phyloP scores from a whole-genome alignment of 2,797 vertebrate species.

The Garrulus glandarius region DNA sequence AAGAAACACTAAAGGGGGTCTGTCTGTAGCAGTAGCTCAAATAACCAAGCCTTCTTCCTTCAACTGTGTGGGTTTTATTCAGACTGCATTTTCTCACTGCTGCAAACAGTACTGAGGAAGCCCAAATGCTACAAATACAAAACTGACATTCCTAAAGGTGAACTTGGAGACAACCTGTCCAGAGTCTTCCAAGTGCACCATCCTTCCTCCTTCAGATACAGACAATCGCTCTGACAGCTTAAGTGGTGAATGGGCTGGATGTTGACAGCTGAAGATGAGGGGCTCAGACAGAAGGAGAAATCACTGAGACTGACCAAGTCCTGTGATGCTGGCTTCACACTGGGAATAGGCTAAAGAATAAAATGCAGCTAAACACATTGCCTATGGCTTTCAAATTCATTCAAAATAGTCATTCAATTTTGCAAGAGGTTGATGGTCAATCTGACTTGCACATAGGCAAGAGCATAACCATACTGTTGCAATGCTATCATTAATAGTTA shows the following conservation, averaged over 20 bases:
- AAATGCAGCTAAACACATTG: not conserved
- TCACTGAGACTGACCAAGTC: not conserved
- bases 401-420: not conserved
- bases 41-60: slow-evolving; percentile 18
- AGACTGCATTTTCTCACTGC: not conserved
- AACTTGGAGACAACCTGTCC: slow-evolving; percentile 13
- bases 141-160: slow-evolving; percentile 48
- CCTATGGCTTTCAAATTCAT: not conserved
- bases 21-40: not conserved
- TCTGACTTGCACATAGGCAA: not conserved
- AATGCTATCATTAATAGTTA: not conserved
- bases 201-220: not conserved
- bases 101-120: slow-evolving; percentile 8
- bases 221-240: not conserved
- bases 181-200: not conserved
- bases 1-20: not conserved
- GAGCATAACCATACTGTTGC: not conserved
- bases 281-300: slow-evolving; percentile 15
- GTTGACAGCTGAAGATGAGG: slow-evolving; percentile 54
- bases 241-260: not conserved
- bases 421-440: not conserved
- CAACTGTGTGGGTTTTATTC: slow-evolving; percentile 37
- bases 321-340: not conserved
- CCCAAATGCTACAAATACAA: not conserved
- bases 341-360: not conserved